A percentile compares a stretch with the other conserved stretches of the same genome.
These are phyloP conservation scores for Drosophila mayri DNA, from an alignment of 1,140 invertebrate genomes.

Conservation along the genomic window DNA sequence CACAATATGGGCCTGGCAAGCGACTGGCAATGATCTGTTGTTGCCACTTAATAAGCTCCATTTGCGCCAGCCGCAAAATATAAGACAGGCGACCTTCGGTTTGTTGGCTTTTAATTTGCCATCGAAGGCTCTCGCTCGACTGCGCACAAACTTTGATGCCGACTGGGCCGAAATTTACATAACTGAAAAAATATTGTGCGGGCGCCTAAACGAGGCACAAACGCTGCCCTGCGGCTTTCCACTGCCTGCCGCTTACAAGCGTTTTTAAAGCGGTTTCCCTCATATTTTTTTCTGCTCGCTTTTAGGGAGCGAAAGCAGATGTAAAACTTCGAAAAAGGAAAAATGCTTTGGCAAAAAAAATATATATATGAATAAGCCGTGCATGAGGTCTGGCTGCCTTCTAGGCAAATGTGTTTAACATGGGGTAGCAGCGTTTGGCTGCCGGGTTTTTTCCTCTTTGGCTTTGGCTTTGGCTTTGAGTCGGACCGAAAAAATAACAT, in stretches of 20 bases:
- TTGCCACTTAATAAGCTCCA: slow-evolving; percentile 55
- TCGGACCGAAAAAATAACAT: slow-evolving; percentile 28
- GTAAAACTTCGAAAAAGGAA: slow-evolving; percentile 48
- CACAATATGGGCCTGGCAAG: slow-evolving; percentile 21
- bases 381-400: slow-evolving; percentile 46
- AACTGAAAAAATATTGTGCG: slow-evolving; percentile 61
- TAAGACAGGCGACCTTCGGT: slow-evolving; percentile 27
- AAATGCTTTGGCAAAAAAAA: slow-evolving; percentile 19
- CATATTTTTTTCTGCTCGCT: slow-evolving; percentile 2
- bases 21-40: slow-evolving; percentile 43
- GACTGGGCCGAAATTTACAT: slow-evolving; percentile 52
- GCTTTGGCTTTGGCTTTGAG: slow-evolving; percentile 22
- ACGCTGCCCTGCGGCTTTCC: slow-evolving; percentile 53
- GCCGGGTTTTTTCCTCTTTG: slow-evolving; percentile 10
- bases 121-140: slow-evolving; percentile 39
- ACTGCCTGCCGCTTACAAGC: slow-evolving; percentile 51
- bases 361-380: slow-evolving; percentile 57
- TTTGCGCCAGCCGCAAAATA: slow-evolving; percentile 37
- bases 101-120: slow-evolving; percentile 54
- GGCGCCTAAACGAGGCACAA: slow-evolving; percentile 54
- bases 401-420: slow-evolving; percentile 62
- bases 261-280: slow-evolving; percentile 52
- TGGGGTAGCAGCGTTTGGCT: slow-evolving; percentile 27
- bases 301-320: slow-evolving; percentile 44
- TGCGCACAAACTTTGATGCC: slow-evolving; percentile 35